phyloP scores from a whole-genome alignment of 2,113 vertebrate species.

The Nerophis lumbriciformis region DNA sequence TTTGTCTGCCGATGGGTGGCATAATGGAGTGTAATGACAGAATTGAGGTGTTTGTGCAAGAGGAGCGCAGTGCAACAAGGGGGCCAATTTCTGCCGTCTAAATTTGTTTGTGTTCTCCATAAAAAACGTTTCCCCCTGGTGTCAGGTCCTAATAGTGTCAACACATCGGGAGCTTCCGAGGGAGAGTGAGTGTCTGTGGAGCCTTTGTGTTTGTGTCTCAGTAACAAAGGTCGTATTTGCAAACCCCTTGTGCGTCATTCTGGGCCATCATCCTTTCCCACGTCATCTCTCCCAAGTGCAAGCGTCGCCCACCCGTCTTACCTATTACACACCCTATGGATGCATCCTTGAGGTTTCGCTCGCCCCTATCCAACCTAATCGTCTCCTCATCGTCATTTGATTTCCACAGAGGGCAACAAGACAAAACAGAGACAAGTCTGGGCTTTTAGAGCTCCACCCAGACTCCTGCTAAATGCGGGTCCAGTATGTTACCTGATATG shows the following conservation, averaged over 20 bases:
- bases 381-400: slow-evolving; percentile 67
- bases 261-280: slow-evolving; percentile 22
- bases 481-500: slow-evolving; percentile 16
- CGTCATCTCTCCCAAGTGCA: slow-evolving; percentile 12
- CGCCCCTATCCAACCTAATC: slow-evolving; percentile 50
- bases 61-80: slow-evolving; percentile 40
- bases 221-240: slow-evolving; percentile 1
- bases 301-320: slow-evolving; percentile 22
- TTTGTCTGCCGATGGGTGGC: slow-evolving; percentile 44
- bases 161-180: slow-evolving; percentile 20
- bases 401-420: slow-evolving; percentile 52
- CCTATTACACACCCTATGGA: slow-evolving; percentile 36
- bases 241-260: slow-evolving; percentile 17
- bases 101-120: slow-evolving; percentile 47
- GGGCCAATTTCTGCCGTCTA: slow-evolving; percentile 42
- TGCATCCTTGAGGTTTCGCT: slow-evolving; percentile 65
- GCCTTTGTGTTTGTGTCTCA: neutral
- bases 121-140: slow-evolving; percentile 36
- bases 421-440: slow-evolving; percentile 11
- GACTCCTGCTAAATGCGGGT: slow-evolving; percentile 3
- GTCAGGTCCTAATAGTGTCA: slow-evolving; percentile 41
- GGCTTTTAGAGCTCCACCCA: neutral
- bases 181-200: slow-evolving; percentile 9
- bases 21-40: slow-evolving; percentile 61
- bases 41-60: slow-evolving; percentile 46